phyloP scores from a whole-genome alignment of 2,797 vertebrate species.

The Sphenodon punctatus region DNA sequence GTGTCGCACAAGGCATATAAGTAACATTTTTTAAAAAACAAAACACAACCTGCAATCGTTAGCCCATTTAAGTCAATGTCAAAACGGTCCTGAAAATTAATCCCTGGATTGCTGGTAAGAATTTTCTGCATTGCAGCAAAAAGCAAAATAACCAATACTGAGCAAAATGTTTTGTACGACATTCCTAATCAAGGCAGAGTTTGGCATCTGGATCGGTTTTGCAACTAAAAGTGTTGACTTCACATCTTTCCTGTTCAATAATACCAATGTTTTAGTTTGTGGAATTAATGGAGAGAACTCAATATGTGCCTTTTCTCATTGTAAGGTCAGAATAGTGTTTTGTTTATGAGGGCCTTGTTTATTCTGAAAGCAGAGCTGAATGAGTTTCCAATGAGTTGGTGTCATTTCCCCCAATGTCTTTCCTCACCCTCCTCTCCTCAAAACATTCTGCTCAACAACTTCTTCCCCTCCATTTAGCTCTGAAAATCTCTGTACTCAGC shows the following conservation, averaged over 20 bases:
- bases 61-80: no score
- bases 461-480: slow-evolving; percentile 48
- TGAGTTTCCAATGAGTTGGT: background rate
- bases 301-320: background rate
- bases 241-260: slow-evolving; percentile 7
- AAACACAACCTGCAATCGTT: no score
- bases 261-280: background rate
- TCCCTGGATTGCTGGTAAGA: background rate
- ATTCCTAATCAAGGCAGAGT: background rate
- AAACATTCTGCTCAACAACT: slow-evolving; percentile 39
- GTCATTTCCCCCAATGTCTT: background rate
- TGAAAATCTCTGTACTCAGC: slow-evolving; percentile 39
- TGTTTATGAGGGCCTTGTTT: background rate
- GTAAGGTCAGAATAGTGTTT: background rate
- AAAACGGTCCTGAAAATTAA: background rate
- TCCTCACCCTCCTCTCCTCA: slow-evolving; percentile 10
- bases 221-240: background rate
- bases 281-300: background rate
- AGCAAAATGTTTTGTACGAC: background rate
- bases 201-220: background rate
- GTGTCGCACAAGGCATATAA: no score
- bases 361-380: background rate
- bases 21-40: no score
- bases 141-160: background rate
- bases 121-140: background rate